Conservation (phyloP, 2,113 vertebrate species). For the Polyodon spathula region DNA sequence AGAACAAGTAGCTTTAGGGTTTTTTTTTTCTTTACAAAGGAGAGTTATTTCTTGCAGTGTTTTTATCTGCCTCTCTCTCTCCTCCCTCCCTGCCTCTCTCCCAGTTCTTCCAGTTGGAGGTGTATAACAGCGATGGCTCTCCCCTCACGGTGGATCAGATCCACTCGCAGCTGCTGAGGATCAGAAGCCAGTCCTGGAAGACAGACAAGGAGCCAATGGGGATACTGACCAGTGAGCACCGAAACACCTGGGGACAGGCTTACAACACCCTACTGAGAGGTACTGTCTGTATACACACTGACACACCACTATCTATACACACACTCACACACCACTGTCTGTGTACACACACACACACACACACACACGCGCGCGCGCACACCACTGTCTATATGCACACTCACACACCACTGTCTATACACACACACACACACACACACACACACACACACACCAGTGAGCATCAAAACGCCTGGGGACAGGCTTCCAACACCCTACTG, state of each 20-base stretch:
- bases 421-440: no score
- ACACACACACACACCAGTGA: no score
- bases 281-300: conserved; percentile 23
- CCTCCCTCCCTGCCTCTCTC: neutral
- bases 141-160: conserved; percentile 70
- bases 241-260: conserved; percentile 70
- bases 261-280: conserved; percentile 66
- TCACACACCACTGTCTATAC: neutral
- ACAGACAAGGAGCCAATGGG: conserved; percentile 75
- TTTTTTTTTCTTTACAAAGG: no score
- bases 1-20: no score
- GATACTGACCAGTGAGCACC: conserved; percentile 72
- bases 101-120: conserved; percentile 74
- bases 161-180: conserved; percentile 61
- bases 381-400: neutral
- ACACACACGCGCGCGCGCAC: neutral
- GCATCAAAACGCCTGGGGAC: conserved; percentile 71
- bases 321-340: neutral
- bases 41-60: no score
- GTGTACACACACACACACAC: neutral
- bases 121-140: conserved; percentile 72
- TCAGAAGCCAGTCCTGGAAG: conserved; percentile 70
- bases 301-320: neutral
- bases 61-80: neutral
- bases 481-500: conserved; percentile 64